Evolutionary conservation across 1,140 invertebrate species (phyloP), one percentile per base, ranked within the genome.

Genomic region (Macrocentrus cingulum): DNA sequence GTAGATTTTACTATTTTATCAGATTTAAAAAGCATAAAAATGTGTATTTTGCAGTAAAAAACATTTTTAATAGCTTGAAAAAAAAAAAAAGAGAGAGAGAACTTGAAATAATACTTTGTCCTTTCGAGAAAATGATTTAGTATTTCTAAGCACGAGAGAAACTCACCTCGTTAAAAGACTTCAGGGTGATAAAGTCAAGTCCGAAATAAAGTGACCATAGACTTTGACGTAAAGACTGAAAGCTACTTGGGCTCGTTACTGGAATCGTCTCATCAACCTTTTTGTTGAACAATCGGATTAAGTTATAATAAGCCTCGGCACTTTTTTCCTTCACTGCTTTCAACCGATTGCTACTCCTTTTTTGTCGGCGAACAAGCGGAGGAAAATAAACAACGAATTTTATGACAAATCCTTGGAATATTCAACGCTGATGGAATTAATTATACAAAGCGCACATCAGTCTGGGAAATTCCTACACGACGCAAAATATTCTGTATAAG

Each of bases 211-310:
- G 65, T 70, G 60, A 64, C 16, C 37, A 41, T 13, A 22, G 53
- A 69, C 66, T 72, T 69, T 67, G 63, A 70, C 34, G 61, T 60
- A 67, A 72, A 69, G 68, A 66, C 65, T 55, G 61, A 70, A 73
- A 73, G 68, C 69, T 68, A 59, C 68, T 69, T 74, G 59, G 52
- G 62, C 64, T 71, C 61, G 61, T 71, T 68, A 69, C 56, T 11
- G 3, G 52, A 64, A 55, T 59, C 66, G 67, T 67, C 58, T 39
- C 64, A 55, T 64, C 68, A 67, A 66, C 61, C 56, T 59, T 69
- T 68, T 72, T 65, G 69, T 72, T 72, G 67, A 61, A 19, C 8
- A 60, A 58, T 53, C 66, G 65, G 65, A 70, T 74, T 73, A 70
- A 69, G 51, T 72, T 25, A 32, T 74, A 34, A 34, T 34, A 72